Conservation (phyloP, 2,888 invertebrate genomes). For the Rhingia campestris region DNA sequence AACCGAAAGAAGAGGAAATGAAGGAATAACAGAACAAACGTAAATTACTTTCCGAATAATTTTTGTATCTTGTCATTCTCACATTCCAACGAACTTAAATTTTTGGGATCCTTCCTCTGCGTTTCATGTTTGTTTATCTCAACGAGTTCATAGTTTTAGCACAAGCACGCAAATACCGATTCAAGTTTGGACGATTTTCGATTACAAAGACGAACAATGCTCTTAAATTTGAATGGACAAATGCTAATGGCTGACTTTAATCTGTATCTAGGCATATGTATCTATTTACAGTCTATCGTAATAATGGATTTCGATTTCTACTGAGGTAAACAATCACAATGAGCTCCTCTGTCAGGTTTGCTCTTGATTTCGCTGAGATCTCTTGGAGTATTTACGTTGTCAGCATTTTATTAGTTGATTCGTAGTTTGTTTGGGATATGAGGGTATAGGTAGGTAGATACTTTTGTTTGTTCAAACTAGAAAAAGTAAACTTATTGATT, state of each 20-base stretch:
- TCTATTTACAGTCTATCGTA: not conserved
- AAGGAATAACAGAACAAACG: constrained; percentile 46
- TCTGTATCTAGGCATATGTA: not conserved
- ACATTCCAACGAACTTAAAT: constrained; percentile 38
- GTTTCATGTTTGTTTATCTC: not conserved
- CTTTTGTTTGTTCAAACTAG: not conserved
- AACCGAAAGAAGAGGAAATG: constrained; percentile 53
- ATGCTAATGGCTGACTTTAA: not conserved
- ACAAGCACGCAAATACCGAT: no score
- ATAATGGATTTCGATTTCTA: not conserved
- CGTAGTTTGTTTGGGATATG: not conserved
- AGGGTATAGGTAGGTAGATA: not conserved
- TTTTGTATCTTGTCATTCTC: constrained; percentile 26
- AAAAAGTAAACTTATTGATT: no score
- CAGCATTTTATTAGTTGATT: not conserved
- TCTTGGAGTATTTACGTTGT: not conserved
- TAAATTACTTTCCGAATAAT: constrained; percentile 26
- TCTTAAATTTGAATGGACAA: not conserved
- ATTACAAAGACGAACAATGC: not conserved
- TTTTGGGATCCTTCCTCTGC: constrained; percentile 16
- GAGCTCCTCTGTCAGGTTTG: not conserved
- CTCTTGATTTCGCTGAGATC: not conserved
- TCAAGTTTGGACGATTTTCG: no score
- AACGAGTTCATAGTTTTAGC: not conserved
- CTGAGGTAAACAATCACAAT: not conserved